Base-by-base conservation (phyloP, 2,888 invertebrate genomes). In the Anagyrus pseudococci region DNA sequence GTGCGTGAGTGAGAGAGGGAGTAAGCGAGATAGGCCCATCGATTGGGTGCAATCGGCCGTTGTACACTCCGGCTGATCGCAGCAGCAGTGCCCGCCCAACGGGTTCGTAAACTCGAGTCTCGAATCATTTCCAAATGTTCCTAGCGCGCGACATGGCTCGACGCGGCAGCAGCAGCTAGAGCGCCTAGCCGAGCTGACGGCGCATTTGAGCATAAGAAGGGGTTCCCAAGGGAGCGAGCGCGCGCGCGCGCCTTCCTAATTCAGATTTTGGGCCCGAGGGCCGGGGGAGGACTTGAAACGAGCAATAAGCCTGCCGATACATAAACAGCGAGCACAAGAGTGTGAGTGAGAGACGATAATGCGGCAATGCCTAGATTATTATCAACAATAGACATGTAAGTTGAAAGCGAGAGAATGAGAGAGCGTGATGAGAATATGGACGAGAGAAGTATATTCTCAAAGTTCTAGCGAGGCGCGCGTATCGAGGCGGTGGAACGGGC, bases 111-210 rank as follows among this genome's bases (percentile, higher is more conserved):
- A 49, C 54, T 50, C 40, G 52, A 46, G 57, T 41, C 59, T 62
- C 57, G 57, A 66, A 60, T 59, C 57, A 59, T 62, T 62, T 66
- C 66, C 59, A 62, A 66, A 66, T 66, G 66, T 66, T 66, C 66
- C 66, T 66, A 66, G 58, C 58, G 15, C n/a, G n/a, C 60, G 62
- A 61, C 62, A 46, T 44, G 47, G 56, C 25, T 55, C 26, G 46
- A 58, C 50, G 47, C 26, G 47, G 50, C 58, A 40, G 15, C 29
- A 23, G 41, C 46, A 40, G 58, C 56, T 23, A 26, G 52, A 25
- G 54, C 54, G 56, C 53, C 55, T 41, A 41, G 22, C 54, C 64
- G 61, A 59, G 62, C 41, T n/a, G n/a, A n/a, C 58, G 55, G 56
- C 64, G 44, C 59, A 66, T 67, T 64, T 62, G 66, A 74, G 73